Percentiles rank a stretch among this genome's conserved stretches.
These are phyloP conservation scores for Mesorhabditis belari DNA, from an alignment of 2,888 invertebrate species.

Conservation along the genomic window DNA sequence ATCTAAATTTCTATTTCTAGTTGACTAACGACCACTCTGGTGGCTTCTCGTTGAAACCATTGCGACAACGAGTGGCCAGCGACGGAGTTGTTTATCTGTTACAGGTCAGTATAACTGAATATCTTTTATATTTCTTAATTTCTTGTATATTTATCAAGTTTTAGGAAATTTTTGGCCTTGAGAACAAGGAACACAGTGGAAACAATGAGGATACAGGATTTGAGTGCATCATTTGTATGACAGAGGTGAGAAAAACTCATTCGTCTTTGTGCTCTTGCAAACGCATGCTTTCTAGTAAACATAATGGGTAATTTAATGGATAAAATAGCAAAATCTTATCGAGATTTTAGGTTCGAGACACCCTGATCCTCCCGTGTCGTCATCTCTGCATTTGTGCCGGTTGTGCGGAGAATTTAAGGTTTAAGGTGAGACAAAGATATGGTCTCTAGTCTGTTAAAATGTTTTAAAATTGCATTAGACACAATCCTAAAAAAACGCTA, in stretches of 20 bases:
- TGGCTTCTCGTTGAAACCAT: constrained; percentile 72
- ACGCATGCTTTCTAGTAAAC: no score
- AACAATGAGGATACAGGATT: constrained; percentile 77
- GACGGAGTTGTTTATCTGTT: constrained; percentile 92
- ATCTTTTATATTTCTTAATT: background rate
- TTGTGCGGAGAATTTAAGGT: constrained; percentile 90
- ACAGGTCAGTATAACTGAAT: constrained; percentile 59
- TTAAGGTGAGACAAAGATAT: constrained; percentile 68
- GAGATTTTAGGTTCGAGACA: constrained; percentile 71
- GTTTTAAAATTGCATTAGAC: no score
- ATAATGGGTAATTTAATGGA: no score
- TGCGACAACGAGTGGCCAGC: constrained; percentile 94
- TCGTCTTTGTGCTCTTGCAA: no score
- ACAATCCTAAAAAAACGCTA: no score
- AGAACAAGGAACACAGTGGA: constrained; percentile 69
- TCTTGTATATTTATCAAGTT: no score
- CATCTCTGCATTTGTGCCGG: constrained; percentile 93
- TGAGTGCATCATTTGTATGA: constrained; percentile 99
- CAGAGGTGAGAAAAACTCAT: constrained; percentile 69
- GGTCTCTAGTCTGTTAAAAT: no score
- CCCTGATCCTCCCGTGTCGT: constrained; percentile 88
- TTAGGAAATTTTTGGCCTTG: constrained; percentile 91
- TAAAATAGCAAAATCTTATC: background rate
- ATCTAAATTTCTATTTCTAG: constrained; percentile 10
- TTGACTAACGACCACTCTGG: constrained; percentile 33